These are phyloP conservation scores for Porites rus DNA, from an alignment of 92 coral and sea anemone species.

Conservation along the genomic window DNA sequence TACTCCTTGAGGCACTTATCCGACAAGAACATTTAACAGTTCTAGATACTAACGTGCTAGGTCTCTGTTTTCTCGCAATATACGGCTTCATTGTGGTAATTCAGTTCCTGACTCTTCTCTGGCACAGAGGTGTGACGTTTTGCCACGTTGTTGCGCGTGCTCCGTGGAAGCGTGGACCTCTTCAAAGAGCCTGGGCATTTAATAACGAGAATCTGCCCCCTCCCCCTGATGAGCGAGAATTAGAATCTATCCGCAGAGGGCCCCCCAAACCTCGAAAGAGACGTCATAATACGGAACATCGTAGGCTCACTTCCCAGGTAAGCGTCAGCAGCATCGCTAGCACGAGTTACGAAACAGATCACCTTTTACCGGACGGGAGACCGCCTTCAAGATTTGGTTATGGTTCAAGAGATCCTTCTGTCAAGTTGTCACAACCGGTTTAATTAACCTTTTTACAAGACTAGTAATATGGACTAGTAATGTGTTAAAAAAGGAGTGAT, in stretches of 20 bases:
- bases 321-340: background rate
- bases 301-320: background rate
- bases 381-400: constrained; percentile 9
- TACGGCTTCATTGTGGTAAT: constrained; percentile 78
- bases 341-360: constrained; percentile 2
- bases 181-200: constrained; percentile 80
- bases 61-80: constrained; percentile 80
- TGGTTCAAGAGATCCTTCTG: background rate
- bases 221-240: constrained; percentile 71
- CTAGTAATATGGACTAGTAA: too few relatives aligned
- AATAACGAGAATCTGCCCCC: constrained; percentile 75
- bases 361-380: constrained; percentile 2
- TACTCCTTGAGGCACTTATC: constrained; percentile 62
- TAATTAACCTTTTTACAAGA: background rate
- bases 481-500: too few relatives aligned
- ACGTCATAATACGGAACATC: background rate
- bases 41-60: constrained; percentile 78
- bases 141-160: constrained; percentile 96
- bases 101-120: constrained; percentile 87
- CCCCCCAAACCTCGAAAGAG: constrained; percentile 37
- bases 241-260: constrained; percentile 69
- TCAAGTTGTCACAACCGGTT: background rate
- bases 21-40: constrained; percentile 58
- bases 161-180: constrained; percentile 90
- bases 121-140: constrained; percentile 87